Evolutionary conservation across 2,113 vertebrate genomes (phyloP).

Genomic region (Sphaerodactylus townsendi): DNA sequence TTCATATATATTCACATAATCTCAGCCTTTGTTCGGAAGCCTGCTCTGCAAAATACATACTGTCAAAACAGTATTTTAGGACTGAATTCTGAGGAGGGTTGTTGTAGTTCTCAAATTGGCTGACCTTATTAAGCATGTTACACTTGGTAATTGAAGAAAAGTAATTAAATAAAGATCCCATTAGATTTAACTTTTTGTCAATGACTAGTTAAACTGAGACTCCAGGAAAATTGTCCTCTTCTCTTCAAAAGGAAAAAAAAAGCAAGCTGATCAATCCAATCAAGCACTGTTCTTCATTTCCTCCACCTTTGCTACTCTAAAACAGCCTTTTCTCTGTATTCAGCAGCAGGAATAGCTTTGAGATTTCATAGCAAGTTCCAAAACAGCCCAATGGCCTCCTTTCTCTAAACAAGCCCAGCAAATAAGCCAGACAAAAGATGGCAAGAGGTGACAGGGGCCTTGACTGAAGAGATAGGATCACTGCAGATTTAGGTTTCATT

Average conservation of each 20-base stretch:
- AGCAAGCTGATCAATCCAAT: background rate
- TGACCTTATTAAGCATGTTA: background rate
- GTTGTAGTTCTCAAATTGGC: background rate
- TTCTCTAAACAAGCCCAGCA: slow-evolving; percentile 13
- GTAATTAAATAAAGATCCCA: background rate
- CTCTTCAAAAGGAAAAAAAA: background rate
- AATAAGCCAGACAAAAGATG: slow-evolving; percentile 25
- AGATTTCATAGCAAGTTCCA: slow-evolving; percentile 18
- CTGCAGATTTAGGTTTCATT: slow-evolving; percentile 26
- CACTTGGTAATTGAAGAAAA: background rate
- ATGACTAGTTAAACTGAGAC: background rate
- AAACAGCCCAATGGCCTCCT: background rate
- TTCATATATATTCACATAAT: too few species aligned
- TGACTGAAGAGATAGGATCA: slow-evolving; percentile 24
- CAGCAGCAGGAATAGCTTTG: slow-evolving; percentile 11
- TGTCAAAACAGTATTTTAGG: too few species aligned
- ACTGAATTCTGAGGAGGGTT: background rate
- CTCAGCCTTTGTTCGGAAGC: background rate
- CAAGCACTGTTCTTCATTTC: background rate
- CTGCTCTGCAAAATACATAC: too few species aligned
- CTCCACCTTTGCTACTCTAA: background rate
- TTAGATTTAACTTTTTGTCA: background rate
- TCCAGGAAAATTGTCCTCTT: background rate
- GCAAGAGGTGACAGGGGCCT: slow-evolving; percentile 19
- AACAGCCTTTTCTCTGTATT: slow-evolving; percentile 15